Evolutionary conservation across 2,113 vertebrate genomes (phyloP).

Genomic region (Neogobius melanostomus): DNA sequence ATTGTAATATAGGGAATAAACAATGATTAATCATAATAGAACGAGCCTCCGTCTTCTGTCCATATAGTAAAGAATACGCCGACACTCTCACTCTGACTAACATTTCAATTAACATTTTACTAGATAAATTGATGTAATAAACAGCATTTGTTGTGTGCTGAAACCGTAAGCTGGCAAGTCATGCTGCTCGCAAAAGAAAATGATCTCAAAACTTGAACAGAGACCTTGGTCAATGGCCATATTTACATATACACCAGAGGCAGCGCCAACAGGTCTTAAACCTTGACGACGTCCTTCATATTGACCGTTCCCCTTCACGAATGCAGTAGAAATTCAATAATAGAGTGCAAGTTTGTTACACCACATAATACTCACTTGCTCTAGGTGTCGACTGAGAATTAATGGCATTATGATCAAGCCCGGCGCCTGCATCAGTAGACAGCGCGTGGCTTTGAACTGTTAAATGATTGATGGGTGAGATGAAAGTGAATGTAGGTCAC

Average conservation of each 20-base stretch:
- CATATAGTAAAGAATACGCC: too few species aligned
- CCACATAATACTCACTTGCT: constrained; percentile 22
- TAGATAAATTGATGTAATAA: too few species aligned
- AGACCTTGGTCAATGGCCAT: constrained; percentile 19
- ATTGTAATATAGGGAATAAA: too few species aligned
- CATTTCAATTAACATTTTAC: too few species aligned
- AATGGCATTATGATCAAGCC: constrained; percentile 58
- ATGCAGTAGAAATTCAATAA: constrained; percentile 20
- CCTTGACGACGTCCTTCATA: constrained; percentile 17
- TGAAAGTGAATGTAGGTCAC: constrained; percentile 72
- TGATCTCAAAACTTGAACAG: constrained; percentile 10
- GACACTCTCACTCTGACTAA: too few species aligned
- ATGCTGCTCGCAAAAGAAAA: neutral
- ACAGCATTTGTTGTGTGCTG: too few species aligned
- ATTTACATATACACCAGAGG: constrained; percentile 34
- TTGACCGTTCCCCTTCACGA: constrained; percentile 9
- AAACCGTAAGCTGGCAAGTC: too few species aligned
- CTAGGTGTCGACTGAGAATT: constrained; percentile 44
- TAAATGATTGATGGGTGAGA: constrained; percentile 72
- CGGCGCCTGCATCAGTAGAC: constrained; percentile 45
- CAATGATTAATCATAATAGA: too few species aligned
- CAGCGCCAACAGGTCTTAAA: constrained; percentile 5
- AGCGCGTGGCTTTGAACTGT: constrained; percentile 64
- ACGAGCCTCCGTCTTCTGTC: too few species aligned
- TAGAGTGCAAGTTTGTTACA: constrained; percentile 7